phyloP scores from a whole-genome alignment of 2,113 vertebrate species.

The Megaceryle maxima region DNA sequence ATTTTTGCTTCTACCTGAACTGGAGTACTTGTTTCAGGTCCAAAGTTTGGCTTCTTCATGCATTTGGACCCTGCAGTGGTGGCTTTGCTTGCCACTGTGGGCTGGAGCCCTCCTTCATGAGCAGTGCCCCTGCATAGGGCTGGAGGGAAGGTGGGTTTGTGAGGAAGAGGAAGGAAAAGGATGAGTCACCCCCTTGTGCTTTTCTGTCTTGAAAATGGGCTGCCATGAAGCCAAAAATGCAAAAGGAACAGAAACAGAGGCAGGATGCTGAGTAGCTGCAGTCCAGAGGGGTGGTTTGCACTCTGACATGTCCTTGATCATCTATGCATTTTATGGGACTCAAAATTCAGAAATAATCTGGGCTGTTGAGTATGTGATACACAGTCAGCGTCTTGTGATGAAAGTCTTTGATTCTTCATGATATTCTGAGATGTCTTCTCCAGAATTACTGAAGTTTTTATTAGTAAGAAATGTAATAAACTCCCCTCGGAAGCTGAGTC shows the following conservation, averaged over 20 bases:
- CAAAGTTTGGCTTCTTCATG: neutral
- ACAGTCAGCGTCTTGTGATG: neutral
- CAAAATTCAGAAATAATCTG: neutral
- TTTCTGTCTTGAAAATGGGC: neutral
- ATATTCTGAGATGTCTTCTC: slow-evolving; percentile 26
- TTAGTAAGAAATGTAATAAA: slow-evolving; percentile 44
- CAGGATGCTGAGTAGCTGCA: neutral
- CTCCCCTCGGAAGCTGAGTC: slow-evolving; percentile 54
- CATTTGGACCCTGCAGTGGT: rapidly evolving
- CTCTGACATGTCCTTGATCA: neutral
- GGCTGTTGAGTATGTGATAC: neutral
- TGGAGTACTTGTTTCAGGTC: neutral
- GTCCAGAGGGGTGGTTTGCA: neutral
- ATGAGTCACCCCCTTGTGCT: neutral
- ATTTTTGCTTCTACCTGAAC: neutral
- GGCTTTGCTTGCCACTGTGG: rapidly evolving
- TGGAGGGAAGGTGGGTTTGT: neutral
- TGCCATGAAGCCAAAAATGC: neutral
- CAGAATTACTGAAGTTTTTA: slow-evolving; percentile 42
- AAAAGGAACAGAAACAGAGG: neutral
- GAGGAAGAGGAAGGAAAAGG: neutral
- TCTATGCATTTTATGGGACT: neutral
- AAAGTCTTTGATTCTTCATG: neutral
- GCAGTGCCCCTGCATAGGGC: neutral
- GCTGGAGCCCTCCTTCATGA: neutral